Conservation (phyloP, 2,113 vertebrate species). For the Oncorhynchus clarkii region DNA sequence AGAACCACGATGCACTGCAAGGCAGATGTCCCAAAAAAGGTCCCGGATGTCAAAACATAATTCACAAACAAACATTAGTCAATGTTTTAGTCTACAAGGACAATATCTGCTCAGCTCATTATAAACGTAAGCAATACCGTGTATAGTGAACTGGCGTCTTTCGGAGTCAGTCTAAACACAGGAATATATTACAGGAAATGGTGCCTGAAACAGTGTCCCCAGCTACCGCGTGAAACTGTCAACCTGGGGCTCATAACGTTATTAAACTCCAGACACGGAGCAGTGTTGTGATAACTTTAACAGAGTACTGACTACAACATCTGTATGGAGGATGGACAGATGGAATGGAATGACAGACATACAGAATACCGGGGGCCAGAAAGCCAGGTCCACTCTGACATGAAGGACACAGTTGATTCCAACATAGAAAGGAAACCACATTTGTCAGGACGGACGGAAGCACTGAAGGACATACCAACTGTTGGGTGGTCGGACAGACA, state of each 20-base stretch:
- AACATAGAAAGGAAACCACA: not conserved
- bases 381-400: not conserved
- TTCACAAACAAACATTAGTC: constrained; percentile 33
- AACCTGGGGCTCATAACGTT: constrained; percentile 17
- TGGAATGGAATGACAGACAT: not conserved
- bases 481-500: not conserved
- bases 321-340: constrained; percentile 15
- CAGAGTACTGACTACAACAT: constrained; percentile 15
- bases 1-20: not conserved
- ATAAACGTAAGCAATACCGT: constrained; percentile 22
- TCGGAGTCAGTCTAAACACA: constrained; percentile 21
- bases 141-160: constrained; percentile 17
- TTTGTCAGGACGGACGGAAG: not conserved
- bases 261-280: constrained; percentile 18
- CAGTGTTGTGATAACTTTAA: constrained; percentile 10
- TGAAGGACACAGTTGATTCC: not conserved
- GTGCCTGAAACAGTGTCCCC: constrained; percentile 25
- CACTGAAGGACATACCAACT: too few species aligned
- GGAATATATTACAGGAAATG: constrained; percentile 33
- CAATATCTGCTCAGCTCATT: constrained; percentile 40
- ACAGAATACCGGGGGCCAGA: not conserved
- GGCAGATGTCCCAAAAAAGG: not conserved
- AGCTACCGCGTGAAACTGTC: constrained; percentile 22
- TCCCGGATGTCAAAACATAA: too few species aligned
- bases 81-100: not conserved